Evolutionary conservation across 2,113 vertebrate species (phyloP).

Genomic region (Talpa occidentalis): DNA sequence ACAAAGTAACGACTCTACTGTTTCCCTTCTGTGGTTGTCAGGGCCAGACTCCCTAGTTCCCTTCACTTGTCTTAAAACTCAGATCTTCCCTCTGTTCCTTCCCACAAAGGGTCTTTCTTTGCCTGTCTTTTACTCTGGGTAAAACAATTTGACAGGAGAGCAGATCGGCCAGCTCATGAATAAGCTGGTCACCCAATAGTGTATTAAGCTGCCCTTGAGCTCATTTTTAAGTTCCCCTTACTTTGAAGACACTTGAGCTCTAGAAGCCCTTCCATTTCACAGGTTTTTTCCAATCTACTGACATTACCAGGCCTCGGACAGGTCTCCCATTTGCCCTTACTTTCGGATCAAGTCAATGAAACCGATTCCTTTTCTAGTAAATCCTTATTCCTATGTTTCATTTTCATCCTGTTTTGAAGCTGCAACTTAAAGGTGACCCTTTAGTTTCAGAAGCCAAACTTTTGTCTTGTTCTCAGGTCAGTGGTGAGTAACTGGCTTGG

Average conservation of each 20-base stretch:
- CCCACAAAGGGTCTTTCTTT: not conserved
- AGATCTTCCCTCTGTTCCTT: not conserved
- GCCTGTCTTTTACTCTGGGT: constrained; percentile 24
- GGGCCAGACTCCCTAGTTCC: not conserved
- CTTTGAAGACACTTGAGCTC: constrained; percentile 25
- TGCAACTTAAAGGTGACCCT: constrained; percentile 25
- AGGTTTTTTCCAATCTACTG: constrained; percentile 20
- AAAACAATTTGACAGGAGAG: constrained; percentile 25
- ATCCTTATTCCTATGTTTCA: not conserved
- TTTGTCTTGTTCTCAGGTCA: constrained; percentile 25
- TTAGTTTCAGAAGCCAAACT: constrained; percentile 43
- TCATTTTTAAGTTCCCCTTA: not conserved
- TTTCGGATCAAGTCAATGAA: constrained; percentile 43
- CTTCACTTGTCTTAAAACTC: not conserved
- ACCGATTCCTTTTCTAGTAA: constrained; percentile 4
- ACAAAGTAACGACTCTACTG: constrained; percentile 91
- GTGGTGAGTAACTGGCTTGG: not conserved
- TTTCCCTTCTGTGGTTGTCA: not conserved
- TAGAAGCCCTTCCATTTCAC: not conserved
- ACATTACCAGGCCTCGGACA: not conserved
- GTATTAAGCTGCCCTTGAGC: constrained; percentile 19
- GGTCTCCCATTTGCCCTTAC: constrained; percentile 12
- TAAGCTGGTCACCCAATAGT: not conserved
- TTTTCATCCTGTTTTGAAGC: constrained; percentile 3
- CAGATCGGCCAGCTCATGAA: not conserved